Base-by-base conservation (phyloP, 2,797 vertebrate genomes). In the Holocentrus rufus region DNA sequence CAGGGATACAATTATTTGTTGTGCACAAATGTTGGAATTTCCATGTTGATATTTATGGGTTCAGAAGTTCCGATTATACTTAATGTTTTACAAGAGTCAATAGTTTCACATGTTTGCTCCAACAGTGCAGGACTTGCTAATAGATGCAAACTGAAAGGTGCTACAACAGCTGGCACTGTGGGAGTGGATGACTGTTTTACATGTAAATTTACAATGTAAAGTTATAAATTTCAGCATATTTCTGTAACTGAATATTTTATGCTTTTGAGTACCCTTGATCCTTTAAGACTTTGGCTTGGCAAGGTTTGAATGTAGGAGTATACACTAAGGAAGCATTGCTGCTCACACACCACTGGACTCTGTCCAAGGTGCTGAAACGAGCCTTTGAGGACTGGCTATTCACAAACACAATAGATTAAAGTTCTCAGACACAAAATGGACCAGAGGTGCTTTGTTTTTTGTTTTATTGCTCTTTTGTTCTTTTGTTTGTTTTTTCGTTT, bases 281-380 rank as follows among this genome's bases (percentile, higher is more conserved):
- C 8, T 63, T 61, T 39, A 59, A 72, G 30, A n/a, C 39, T 60
- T 56, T 68, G 31, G 30, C 31, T 30, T 2, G 36, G 44, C 17
- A 9, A 62, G 9, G 9, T 59, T 13, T 36, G 44, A 25, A 14
- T 52, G 53, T 31, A 61, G 42, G 7, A 78, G 50, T 18, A 27
- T 42, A 25, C 44, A 36, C 60, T 44, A 15, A 50, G 36, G 2
- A 30, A 31, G 17, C 20, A 1, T 44, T 58, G 30, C 30, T n/a
- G 52, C 56, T 23, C 20, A 39, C 7, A 52, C 9, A 17, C 14
- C 10, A 22, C 60, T 83, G 71, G 69, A 83, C 82, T 78, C 87
- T 83, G 69, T 90, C 89, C 88, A 88, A 78, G 85, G 81, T 89
- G 64, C 87, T 90, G 88, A 88, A 88, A 76, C 46, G 1, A 71